These are phyloP conservation scores for Diabrotica undecimpunctata DNA, from an alignment of 1,140 invertebrate species.

Conservation along the genomic window DNA sequence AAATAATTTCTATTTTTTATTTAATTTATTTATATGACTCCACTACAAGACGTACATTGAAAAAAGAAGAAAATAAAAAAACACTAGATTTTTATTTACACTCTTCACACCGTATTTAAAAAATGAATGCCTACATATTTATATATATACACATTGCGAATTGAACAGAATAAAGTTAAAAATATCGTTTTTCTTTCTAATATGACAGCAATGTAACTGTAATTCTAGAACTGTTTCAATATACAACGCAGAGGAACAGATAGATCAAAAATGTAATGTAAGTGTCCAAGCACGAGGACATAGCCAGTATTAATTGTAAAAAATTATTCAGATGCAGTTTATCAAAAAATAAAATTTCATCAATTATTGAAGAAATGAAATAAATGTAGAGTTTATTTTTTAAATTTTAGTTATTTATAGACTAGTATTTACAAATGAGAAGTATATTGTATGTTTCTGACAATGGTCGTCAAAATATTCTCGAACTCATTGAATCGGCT, in stretches of 20 bases:
- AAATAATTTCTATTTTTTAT: slow-evolving; percentile 21
- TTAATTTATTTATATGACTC: slow-evolving; percentile 34
- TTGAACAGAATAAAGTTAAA: slow-evolving; percentile 34
- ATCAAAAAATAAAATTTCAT: no score
- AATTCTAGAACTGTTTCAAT: slow-evolving; percentile 1
- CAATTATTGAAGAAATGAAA: no score
- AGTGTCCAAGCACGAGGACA: no score
- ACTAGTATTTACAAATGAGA: no score
- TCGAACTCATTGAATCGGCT: background rate
- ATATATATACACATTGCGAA: slow-evolving; percentile 37
- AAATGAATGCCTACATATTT: slow-evolving; percentile 34
- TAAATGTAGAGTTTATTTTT: no score
- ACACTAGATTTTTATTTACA: slow-evolving; percentile 43
- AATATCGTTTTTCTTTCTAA: slow-evolving; percentile 27
- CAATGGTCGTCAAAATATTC: background rate
- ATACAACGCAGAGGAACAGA: slow-evolving; percentile 19
- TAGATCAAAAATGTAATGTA: slow-evolving; percentile 11
- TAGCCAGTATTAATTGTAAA: no score
- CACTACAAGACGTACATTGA: slow-evolving; percentile 32
- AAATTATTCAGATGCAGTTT: no score
- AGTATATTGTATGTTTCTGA: slow-evolving; percentile 2
- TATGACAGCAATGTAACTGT: background rate
- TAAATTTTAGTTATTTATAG: background rate
- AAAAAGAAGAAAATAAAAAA: slow-evolving; percentile 37
- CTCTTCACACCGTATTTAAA: slow-evolving; percentile 36